Conservation (phyloP, 2,797 vertebrate species). For the Sphaeramia orbicularis region DNA sequence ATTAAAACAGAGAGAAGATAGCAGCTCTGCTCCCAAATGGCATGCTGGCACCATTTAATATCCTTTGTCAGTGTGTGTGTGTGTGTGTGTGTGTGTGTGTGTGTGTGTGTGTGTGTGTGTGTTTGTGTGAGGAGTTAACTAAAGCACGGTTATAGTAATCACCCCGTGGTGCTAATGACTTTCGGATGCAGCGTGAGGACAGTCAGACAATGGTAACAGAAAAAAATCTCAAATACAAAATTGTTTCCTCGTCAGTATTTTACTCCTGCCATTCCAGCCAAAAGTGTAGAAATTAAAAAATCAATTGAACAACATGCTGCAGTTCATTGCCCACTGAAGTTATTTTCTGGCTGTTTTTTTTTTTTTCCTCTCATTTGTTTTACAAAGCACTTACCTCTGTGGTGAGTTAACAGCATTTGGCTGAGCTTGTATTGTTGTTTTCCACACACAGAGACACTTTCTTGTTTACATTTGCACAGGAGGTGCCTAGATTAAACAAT, state of each 20-base stretch:
- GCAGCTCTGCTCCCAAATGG: constrained; percentile 55
- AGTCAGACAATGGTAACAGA: constrained; percentile 48
- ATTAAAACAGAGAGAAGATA: constrained; percentile 73
- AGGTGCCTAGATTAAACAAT: constrained; percentile 34
- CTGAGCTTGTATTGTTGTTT: constrained; percentile 1
- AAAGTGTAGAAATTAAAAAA: constrained; percentile 15
- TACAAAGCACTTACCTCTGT: constrained; percentile 20
- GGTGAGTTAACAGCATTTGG: not conserved
- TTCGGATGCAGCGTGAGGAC: constrained; percentile 35
- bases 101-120: constrained; percentile 2
- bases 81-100: constrained; percentile 2
- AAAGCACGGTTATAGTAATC: constrained; percentile 31
- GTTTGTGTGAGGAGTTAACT: constrained; percentile 17
- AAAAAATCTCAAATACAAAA: constrained; percentile 24
- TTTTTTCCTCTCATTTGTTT: constrained; percentile 35
- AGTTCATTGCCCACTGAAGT: constrained; percentile 28
- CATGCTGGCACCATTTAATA: constrained; percentile 35
- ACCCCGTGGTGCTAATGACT: constrained; percentile 44
- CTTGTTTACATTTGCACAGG: constrained; percentile 25
- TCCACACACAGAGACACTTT: constrained; percentile 9
- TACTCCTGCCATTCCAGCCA: not conserved
- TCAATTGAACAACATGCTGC: constrained; percentile 26
- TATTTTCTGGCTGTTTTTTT: constrained; percentile 10
- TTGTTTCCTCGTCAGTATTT: constrained; percentile 35
- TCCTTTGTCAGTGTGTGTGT: constrained; percentile 8